phyloP scores from a whole-genome alignment of 2,888 invertebrate species.

The Drosophila borealis region DNA sequence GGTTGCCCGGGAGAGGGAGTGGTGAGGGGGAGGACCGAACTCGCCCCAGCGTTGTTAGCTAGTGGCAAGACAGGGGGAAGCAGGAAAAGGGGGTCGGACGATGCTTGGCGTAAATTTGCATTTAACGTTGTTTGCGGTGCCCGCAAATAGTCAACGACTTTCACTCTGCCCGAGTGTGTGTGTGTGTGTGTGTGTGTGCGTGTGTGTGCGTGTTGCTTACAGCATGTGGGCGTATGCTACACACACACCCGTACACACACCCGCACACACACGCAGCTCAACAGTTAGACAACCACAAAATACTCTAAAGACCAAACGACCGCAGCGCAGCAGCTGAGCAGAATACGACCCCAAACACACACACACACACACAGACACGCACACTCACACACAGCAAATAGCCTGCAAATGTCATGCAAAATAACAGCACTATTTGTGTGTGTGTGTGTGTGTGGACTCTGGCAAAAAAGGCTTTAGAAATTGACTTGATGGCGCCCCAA shows the following conservation, averaged over 20 bases:
- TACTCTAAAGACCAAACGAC: slow-evolving; percentile 71
- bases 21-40: neutral
- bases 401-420: slow-evolving; percentile 68
- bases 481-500: slow-evolving; percentile 55
- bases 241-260: slow-evolving; percentile 18
- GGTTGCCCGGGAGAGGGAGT: neutral
- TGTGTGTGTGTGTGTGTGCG: slow-evolving; percentile 6
- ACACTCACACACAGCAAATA: slow-evolving; percentile 5
- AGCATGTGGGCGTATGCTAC: slow-evolving; percentile 25
- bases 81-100: slow-evolving; percentile 18
- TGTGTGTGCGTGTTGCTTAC: slow-evolving; percentile 19
- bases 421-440: slow-evolving; percentile 66
- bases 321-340: slow-evolving; percentile 49
- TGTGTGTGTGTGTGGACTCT: slow-evolving; percentile 19
- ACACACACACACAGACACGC: slow-evolving; percentile 26
- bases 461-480: slow-evolving; percentile 66
- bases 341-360: slow-evolving; percentile 39
- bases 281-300: slow-evolving; percentile 78
- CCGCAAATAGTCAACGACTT: slow-evolving; percentile 73
- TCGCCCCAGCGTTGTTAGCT: slow-evolving; percentile 6
- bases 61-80: slow-evolving; percentile 1
- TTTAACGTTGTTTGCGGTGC: slow-evolving; percentile 81
- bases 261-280: slow-evolving; percentile 39
- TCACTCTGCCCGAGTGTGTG: slow-evolving; percentile 14
- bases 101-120: slow-evolving; percentile 75